phyloP scores from a whole-genome alignment of 2,888 invertebrate genomes.

The Eilema depressum region DNA sequence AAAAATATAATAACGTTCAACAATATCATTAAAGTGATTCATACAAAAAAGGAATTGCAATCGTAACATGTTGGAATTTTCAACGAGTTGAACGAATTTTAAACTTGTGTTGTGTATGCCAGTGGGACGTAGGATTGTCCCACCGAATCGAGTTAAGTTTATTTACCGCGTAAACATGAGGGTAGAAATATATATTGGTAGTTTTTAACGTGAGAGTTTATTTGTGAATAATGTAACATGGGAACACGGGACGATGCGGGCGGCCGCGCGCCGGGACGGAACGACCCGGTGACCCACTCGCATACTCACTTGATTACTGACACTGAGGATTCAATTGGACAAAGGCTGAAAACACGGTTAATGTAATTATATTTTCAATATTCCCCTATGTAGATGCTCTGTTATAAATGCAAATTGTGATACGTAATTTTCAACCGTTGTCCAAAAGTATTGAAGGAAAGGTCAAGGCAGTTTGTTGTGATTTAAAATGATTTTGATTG shows the following conservation, averaged over 20 bases:
- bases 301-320: slow-evolving; percentile 73
- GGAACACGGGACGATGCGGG: slow-evolving; percentile 60
- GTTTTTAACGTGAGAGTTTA: slow-evolving; percentile 63
- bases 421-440: slow-evolving; percentile 49
- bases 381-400: slow-evolving; percentile 50
- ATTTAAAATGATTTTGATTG: slow-evolving; percentile 36
- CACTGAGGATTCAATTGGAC: slow-evolving; percentile 77
- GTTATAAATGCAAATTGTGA: slow-evolving; percentile 57
- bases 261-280: slow-evolving; percentile 59
- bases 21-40: not conserved
- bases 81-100: slow-evolving; percentile 1
- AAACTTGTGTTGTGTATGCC: slow-evolving; percentile 48
- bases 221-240: slow-evolving; percentile 73
- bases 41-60: slow-evolving; percentile 43
- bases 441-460: slow-evolving; percentile 47
- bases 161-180: slow-evolving; percentile 61
- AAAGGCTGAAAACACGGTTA: slow-evolving; percentile 77
- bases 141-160: slow-evolving; percentile 41
- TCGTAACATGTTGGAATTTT: slow-evolving; percentile 28
- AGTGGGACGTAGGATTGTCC: slow-evolving; percentile 22
- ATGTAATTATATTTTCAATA: slow-evolving; percentile 70
- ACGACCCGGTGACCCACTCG: slow-evolving; percentile 81
- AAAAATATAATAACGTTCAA: not conserved
- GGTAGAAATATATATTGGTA: slow-evolving; percentile 70
- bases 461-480: slow-evolving; percentile 51